A percentile compares a stretch with the other conserved stretches of the same genome.
Evolutionary conservation across 2,888 invertebrate species (phyloP).

Genomic region (Apamea epomidion): DNA sequence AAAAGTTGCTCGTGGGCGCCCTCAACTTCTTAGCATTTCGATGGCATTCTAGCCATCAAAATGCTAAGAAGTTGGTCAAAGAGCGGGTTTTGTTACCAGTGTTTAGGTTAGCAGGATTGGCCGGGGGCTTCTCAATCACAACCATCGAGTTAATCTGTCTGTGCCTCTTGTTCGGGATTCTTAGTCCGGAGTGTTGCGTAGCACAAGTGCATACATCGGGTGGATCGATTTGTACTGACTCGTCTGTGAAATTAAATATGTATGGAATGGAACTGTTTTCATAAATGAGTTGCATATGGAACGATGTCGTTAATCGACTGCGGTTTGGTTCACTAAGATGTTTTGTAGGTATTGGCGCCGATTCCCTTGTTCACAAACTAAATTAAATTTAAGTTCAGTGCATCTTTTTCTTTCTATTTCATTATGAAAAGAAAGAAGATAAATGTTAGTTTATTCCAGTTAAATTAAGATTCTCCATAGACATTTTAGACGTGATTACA

Average conservation of each 20-base stretch:
- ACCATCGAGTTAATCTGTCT: neutral
- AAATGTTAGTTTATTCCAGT: too few relatives aligned
- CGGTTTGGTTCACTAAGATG: too few relatives aligned
- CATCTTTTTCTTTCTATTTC: too few relatives aligned
- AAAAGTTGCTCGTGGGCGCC: too few relatives aligned
- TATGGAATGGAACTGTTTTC: neutral
- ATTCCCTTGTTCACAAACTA: too few relatives aligned
- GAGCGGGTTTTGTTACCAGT: neutral
- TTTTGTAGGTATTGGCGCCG: too few relatives aligned
- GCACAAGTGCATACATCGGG: slow-evolving; percentile 37
- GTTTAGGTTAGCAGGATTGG: neutral
- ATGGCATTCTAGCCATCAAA: neutral
- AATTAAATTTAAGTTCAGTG: too few relatives aligned
- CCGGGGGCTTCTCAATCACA: neutral
- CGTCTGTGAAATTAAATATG: slow-evolving; percentile 22
- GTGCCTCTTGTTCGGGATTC: fast-evolving
- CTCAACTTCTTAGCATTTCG: neutral
- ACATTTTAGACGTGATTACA: too few relatives aligned
- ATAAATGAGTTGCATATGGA: too few relatives aligned
- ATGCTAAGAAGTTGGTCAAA: neutral
- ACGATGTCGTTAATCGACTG: too few relatives aligned
- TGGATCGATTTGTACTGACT: neutral
- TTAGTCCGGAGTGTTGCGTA: slow-evolving; percentile 22
- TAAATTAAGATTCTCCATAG: too few relatives aligned
- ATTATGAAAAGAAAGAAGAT: too few relatives aligned